A percentile compares a stretch with the other conserved stretches of the same genome.
phyloP scores from a whole-genome alignment of 2,888 invertebrate species.

The Disparrhopalites patrizii region DNA sequence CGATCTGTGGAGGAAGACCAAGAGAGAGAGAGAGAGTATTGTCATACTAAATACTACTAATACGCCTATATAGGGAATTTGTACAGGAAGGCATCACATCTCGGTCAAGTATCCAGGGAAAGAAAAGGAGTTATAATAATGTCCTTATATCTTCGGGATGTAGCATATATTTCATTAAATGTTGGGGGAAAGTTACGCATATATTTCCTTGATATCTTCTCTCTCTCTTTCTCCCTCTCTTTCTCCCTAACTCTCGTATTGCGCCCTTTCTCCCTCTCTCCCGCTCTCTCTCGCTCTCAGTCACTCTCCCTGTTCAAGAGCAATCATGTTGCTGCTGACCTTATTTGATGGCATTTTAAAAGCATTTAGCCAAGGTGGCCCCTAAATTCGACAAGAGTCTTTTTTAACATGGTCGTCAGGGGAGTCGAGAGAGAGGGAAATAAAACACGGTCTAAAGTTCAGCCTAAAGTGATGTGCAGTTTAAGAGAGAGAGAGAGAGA shows the following conservation, averaged over 20 bases:
- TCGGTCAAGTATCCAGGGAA: too few species aligned
- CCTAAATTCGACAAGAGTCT: slow-evolving; percentile 26
- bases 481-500: slow-evolving; percentile 2
- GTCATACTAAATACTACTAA: too few species aligned
- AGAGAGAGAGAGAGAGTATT: too few species aligned
- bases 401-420: slow-evolving; percentile 25
- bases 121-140: too few species aligned
- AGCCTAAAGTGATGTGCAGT: slow-evolving; percentile 22
- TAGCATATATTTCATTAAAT: background rate
- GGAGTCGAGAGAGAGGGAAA: slow-evolving; percentile 35
- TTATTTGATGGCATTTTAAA: slow-evolving; percentile 43
- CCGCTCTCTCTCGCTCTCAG: background rate
- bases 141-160: too few species aligned
- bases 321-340: slow-evolving; percentile 31
- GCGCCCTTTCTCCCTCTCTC: background rate
- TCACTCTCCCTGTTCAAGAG: slow-evolving; percentile 8
- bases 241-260: too few species aligned
- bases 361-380: slow-evolving; percentile 42
- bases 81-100: too few species aligned
- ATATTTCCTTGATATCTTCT: background rate
- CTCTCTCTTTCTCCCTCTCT: too few species aligned
- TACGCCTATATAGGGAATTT: too few species aligned
- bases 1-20: too few species aligned
- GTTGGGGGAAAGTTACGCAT: slow-evolving; percentile 1
- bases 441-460: slow-evolving; percentile 39